phyloP scores from a whole-genome alignment of 2,888 invertebrate genomes.

The Harmothoe impar region DNA sequence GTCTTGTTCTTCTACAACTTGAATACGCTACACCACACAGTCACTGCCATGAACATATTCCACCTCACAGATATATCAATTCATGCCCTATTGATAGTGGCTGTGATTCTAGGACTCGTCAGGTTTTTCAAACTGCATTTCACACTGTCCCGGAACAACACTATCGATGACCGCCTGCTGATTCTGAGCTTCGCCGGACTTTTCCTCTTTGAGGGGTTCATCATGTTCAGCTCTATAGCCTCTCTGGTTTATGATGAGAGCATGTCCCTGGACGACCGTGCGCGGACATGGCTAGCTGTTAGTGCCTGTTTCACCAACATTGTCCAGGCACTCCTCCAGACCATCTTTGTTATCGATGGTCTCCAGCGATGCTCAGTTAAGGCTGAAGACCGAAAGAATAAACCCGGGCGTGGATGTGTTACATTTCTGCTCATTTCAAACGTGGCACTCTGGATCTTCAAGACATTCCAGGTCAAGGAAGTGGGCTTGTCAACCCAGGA shows the following conservation, averaged over 20 bases:
- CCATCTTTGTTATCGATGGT: conserved; percentile 79
- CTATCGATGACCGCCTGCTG: conserved; percentile 89
- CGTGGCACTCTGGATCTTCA: conserved; percentile 87
- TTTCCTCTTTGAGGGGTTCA: conserved; percentile 86
- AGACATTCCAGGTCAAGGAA: conserved; percentile 82
- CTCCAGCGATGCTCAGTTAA: conserved; percentile 76
- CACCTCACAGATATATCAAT: conserved; percentile 78
- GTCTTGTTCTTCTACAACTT: conserved; percentile 80
- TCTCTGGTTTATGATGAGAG: conserved; percentile 36
- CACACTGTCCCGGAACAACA: conserved; percentile 71
- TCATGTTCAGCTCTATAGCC: conserved; percentile 77
- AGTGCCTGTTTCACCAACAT: conserved; percentile 75
- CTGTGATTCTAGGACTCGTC: conserved; percentile 75
- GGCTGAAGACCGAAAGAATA: conserved; percentile 76
- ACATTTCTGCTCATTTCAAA: conserved; percentile 87
- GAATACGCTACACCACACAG: conserved; percentile 70
- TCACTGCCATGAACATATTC: conserved; percentile 70
- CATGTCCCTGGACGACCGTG: conserved; percentile 65
- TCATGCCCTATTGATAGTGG: conserved; percentile 74
- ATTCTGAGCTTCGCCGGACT: conserved; percentile 96
- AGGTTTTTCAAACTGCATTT: conserved; percentile 73
- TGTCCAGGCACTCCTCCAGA: conserved; percentile 79
- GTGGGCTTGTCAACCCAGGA: conserved; percentile 56
- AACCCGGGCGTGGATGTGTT: conserved; percentile 86
- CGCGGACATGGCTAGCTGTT: conserved; percentile 72